Evolutionary conservation across 2,888 invertebrate species (phyloP).

Genomic region (Temnothorax rugatulus): DNA sequence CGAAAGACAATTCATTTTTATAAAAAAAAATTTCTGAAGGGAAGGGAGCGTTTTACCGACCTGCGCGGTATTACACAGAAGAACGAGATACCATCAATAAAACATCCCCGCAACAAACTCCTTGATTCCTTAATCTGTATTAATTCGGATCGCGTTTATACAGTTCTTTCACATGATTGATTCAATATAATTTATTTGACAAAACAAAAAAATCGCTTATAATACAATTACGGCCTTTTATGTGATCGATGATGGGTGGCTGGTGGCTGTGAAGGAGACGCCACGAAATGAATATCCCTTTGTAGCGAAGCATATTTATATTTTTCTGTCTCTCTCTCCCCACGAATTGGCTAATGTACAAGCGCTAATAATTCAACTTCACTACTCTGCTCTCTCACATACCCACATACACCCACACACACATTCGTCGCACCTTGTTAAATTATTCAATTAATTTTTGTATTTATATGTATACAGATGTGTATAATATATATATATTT

Average conservation of each 20-base stretch:
- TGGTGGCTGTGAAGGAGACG: conserved; percentile 62
- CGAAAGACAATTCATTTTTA: neutral
- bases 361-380: conserved; percentile 75
- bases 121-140: conserved; percentile 36
- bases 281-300: conserved; percentile 67
- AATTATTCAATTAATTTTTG: conserved; percentile 79
- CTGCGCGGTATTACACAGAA: neutral
- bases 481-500: conserved; percentile 82
- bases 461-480: conserved; percentile 83
- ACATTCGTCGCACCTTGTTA: conserved; percentile 70
- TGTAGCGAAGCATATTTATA: conserved; percentile 76
- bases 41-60: neutral
- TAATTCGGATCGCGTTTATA: conserved; percentile 64
- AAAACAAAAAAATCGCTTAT: conserved; percentile 65
- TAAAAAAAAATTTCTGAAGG: neutral
- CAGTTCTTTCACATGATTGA: conserved; percentile 62
- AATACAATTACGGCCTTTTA: conserved; percentile 68
- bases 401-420: neutral
- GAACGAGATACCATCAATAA: neutral
- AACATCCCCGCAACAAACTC: neutral
- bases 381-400: conserved; percentile 59
- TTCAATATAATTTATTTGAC: conserved; percentile 68
- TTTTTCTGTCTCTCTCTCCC: conserved; percentile 61
- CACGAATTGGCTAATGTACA: conserved; percentile 78
- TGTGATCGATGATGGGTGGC: conserved; percentile 60